These are phyloP conservation scores for Lipotes vexillifer DNA, from an alignment of 2,113 vertebrate species.

Conservation along the genomic window DNA sequence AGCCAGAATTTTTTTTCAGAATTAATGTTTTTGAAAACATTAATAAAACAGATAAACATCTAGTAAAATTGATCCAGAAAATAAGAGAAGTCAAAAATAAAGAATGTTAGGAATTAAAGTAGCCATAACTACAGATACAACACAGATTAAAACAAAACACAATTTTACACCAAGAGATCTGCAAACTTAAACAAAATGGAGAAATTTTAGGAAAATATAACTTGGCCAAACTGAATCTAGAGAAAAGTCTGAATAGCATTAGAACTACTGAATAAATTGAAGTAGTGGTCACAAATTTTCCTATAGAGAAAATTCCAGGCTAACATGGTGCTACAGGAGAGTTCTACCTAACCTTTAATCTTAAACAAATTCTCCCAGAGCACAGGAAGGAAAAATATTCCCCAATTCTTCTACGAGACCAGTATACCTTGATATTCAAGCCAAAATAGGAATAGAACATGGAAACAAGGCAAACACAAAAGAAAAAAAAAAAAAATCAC, in stretches of 20 bases:
- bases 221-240: not conserved
- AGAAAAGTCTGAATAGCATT: not conserved
- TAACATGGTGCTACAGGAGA: not conserved
- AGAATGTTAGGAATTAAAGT: not conserved
- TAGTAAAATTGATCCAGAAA: not conserved
- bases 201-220: not conserved
- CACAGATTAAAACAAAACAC: not conserved
- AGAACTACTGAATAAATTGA: not conserved
- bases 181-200: not conserved
- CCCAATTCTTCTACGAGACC: not conserved
- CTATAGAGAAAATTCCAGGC: not conserved
- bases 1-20: not conserved
- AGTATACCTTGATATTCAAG: not conserved
- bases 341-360: not conserved
- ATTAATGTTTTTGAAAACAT: not conserved
- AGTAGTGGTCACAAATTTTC: not conserved
- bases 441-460: not conserved
- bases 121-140: no score
- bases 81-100: not conserved
- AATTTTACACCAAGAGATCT: not conserved
- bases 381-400: not conserved
- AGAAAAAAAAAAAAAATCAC: not conserved
- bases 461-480: not conserved
- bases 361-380: not conserved
- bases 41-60: not conserved